A percentile compares a stretch with the other conserved stretches of the same genome.
These are phyloP conservation scores for Vanessa cardui DNA, from an alignment of 2,888 invertebrate genomes.

Conservation along the genomic window DNA sequence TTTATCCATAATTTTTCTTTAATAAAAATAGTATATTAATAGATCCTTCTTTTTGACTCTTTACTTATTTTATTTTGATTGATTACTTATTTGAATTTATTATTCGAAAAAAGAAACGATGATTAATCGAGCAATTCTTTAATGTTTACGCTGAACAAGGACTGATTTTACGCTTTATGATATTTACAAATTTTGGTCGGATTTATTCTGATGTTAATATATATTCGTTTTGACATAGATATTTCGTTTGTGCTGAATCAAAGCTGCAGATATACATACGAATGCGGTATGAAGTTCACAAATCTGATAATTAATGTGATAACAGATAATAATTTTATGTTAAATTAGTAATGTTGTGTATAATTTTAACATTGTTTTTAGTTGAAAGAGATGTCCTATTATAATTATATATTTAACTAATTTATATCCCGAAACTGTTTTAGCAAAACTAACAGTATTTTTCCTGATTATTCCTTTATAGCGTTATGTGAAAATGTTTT, in stretches of 20 bases:
- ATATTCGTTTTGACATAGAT: slow-evolving; percentile 52
- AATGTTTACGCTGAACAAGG: neutral
- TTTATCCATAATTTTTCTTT: too few species aligned
- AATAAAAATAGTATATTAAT: too few species aligned
- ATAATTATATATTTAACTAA: too few species aligned
- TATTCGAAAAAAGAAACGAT: too few species aligned
- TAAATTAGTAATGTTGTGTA: slow-evolving; percentile 1
- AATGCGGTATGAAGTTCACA: slow-evolving; percentile 47
- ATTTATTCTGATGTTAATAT: slow-evolving; percentile 14
- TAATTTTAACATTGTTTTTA: neutral
- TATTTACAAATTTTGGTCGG: neutral
- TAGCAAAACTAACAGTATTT: neutral
- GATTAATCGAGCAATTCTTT: neutral
- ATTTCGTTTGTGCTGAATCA: slow-evolving; percentile 57
- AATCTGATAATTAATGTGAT: slow-evolving; percentile 22
- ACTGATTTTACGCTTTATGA: neutral
- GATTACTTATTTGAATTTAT: too few species aligned
- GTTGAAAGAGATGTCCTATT: too few species aligned
- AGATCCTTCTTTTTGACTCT: too few species aligned
- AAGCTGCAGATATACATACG: slow-evolving; percentile 40
- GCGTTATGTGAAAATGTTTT: neutral
- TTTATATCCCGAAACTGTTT: too few species aligned
- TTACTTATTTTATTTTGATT: too few species aligned
- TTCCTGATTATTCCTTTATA: neutral
- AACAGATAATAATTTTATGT: slow-evolving; percentile 6